Percentiles rank a stretch among this genome's conserved stretches.
phyloP scores from a whole-genome alignment of 2,888 invertebrate genomes.

The Microchrysa polita region DNA sequence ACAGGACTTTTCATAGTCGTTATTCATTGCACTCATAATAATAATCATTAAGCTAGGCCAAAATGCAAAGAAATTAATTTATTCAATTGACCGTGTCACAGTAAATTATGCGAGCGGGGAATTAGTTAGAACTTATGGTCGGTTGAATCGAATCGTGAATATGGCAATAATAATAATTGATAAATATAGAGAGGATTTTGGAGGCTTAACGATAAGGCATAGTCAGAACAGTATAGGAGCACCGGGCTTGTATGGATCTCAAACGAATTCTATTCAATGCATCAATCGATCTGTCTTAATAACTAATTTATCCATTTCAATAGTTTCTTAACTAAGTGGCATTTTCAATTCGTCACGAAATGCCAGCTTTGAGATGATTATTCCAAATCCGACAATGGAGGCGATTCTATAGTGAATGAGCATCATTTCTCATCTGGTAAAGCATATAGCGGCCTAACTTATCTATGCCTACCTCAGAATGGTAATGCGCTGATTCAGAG shows the following conservation, averaged over 20 bases:
- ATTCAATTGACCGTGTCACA: slow-evolving; percentile 41
- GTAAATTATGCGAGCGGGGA: slow-evolving; percentile 28
- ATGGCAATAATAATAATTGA: too few species aligned
- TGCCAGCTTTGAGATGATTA: slow-evolving; percentile 31
- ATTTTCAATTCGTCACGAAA: slow-evolving; percentile 37
- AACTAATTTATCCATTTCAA: slow-evolving; percentile 37
- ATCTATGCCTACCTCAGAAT: too few species aligned
- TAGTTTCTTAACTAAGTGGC: slow-evolving; percentile 42
- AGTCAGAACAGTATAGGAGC: too few species aligned
- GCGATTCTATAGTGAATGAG: background rate
- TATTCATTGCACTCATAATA: slow-evolving; percentile 2
- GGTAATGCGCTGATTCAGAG: too few species aligned
- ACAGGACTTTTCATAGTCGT: background rate
- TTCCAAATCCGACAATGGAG: slow-evolving; percentile 10
- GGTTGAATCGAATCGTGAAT: background rate
- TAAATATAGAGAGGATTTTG: too few species aligned
- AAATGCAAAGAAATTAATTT: slow-evolving; percentile 36
- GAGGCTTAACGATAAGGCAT: too few species aligned
- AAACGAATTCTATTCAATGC: too few species aligned
- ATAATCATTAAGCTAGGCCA: slow-evolving; percentile 24
- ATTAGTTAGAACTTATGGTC: slow-evolving; percentile 38
- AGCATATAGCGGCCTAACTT: too few species aligned
- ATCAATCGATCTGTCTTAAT: too few species aligned
- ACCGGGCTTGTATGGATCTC: too few species aligned
- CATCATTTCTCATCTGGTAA: too few species aligned